Base-by-base conservation (phyloP, 2,113 vertebrate genomes). In the Barnardius zonarius region DNA sequence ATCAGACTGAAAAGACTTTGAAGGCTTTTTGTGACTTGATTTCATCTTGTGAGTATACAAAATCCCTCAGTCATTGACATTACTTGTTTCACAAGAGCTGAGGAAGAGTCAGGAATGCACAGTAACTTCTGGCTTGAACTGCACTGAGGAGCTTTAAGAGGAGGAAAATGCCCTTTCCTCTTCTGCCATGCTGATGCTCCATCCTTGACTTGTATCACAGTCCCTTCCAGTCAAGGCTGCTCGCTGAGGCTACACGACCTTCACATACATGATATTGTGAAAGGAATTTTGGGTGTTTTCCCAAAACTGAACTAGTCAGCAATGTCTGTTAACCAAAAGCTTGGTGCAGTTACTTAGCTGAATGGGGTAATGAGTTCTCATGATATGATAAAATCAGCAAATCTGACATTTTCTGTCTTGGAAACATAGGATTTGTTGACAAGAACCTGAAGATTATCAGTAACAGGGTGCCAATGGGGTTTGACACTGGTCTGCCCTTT, bases 191-290 rank as follows among this genome's bases (percentile, higher is more conserved):
- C 31, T 17, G 22, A 66, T 51, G 48, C 28, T 90, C 28, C n/a
- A 57, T 30, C 64, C 39, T 63, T 93, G 87, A 80, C 46, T 54
- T 3, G 0, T 59, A 46, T 17, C 76, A 83, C 67, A 68, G 37
- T 51, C 49, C 23, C 13, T 73, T 76, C 49, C 68, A 90, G 46
- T 12, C 63, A 85, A 41, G 54, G 63, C 48, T 27, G 17, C 30
- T 43, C 0, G 0, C 59, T 41, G 22, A 66, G 17, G 79, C 8
- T 31, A 31, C 78, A 31, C 0, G 7, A 59, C 59, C 79, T 95
- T 94, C 49, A n/a, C 16, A 6, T 22, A 35, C 14, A 5, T 75
- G 46, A 51, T 59, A 63, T 2, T 8, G 9, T 43, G 43, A 55
- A 83, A 90, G n/a, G 59, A 77, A 11, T 2, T 64, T 31, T 66